A percentile compares a stretch with the other conserved stretches of the same genome.
phyloP scores from a whole-genome alignment of 2,797 vertebrate species.

The Bothrops alternatus region DNA sequence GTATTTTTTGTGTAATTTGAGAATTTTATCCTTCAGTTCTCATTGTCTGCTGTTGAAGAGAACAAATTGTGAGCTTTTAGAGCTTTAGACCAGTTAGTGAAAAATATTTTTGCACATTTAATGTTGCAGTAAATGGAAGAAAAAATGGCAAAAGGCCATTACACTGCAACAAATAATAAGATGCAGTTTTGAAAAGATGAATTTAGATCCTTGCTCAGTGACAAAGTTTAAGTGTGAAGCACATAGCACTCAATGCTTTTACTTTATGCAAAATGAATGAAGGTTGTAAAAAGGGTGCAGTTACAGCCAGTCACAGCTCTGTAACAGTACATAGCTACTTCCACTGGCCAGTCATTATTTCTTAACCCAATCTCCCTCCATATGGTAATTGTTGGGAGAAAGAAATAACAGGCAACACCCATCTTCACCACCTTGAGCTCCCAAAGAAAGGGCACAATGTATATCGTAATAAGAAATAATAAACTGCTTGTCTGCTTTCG shows the following conservation, averaged over 20 bases:
- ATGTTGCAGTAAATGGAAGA: slow-evolving; percentile 3
- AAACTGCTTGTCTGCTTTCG: neutral
- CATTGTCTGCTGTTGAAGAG: neutral
- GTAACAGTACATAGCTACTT: neutral
- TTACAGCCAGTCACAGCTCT: neutral
- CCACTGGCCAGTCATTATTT: neutral
- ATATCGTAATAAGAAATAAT: neutral
- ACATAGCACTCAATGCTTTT: neutral
- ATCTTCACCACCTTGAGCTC: neutral
- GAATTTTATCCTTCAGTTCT: slow-evolving; percentile 13
- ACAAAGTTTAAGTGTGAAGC: neutral
- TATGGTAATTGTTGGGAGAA: neutral
- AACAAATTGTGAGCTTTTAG: neutral
- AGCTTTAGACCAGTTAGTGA: neutral
- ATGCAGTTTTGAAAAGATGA: neutral
- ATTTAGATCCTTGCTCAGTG: neutral
- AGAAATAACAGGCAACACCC: neutral
- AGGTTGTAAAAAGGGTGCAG: neutral
- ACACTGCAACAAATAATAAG: neutral
- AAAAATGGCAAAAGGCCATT: neutral
- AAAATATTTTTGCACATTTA: neutral
- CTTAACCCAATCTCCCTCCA: neutral
- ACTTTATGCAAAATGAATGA: neutral
- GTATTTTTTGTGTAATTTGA: neutral
- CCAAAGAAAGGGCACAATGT: neutral